Evolutionary conservation across 2,113 vertebrate genomes (phyloP).

Genomic region (Myxocyprinus asiaticus): DNA sequence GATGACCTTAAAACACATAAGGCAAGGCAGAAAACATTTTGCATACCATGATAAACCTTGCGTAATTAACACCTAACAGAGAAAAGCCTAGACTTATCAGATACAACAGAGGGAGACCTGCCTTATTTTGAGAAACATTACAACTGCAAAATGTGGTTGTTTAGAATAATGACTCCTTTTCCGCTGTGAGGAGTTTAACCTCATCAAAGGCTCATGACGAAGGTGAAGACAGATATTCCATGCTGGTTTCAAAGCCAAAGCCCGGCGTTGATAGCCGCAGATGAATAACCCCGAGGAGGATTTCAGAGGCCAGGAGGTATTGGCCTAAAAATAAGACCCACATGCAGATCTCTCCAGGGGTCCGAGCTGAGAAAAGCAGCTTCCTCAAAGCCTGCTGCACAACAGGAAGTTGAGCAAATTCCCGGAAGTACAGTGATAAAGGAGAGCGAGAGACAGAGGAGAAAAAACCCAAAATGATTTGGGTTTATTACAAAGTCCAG

Average conservation of each 20-base stretch:
- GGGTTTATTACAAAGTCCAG: neutral
- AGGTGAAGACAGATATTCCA: neutral
- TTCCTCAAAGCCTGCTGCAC: constrained; percentile 35
- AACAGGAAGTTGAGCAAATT: constrained; percentile 58
- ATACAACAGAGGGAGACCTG: neutral
- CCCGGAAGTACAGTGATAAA: constrained; percentile 54
- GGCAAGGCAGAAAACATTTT: constrained; percentile 8
- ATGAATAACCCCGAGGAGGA: constrained; percentile 31
- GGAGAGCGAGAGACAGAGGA: constrained; percentile 1
- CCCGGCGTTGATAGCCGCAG: constrained; percentile 14
- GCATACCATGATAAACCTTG: constrained; percentile 12
- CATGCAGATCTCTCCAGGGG: constrained; percentile 38
- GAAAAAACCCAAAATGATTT: constrained; percentile 2
- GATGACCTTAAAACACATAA: neutral
- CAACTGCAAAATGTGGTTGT: neutral
- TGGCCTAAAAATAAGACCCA: constrained; percentile 44
- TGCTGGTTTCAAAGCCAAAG: constrained; percentile 33
- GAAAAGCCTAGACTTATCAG: neutral
- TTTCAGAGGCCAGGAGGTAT: constrained; percentile 31
- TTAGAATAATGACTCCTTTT: neutral
- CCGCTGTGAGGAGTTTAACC: neutral
- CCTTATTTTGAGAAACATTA: constrained; percentile 17
- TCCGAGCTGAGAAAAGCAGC: constrained; percentile 32
- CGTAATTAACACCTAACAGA: neutral
- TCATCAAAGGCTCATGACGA: neutral